phyloP scores from a whole-genome alignment of 2,113 vertebrate species.

The Cochlearius cochlearius region DNA sequence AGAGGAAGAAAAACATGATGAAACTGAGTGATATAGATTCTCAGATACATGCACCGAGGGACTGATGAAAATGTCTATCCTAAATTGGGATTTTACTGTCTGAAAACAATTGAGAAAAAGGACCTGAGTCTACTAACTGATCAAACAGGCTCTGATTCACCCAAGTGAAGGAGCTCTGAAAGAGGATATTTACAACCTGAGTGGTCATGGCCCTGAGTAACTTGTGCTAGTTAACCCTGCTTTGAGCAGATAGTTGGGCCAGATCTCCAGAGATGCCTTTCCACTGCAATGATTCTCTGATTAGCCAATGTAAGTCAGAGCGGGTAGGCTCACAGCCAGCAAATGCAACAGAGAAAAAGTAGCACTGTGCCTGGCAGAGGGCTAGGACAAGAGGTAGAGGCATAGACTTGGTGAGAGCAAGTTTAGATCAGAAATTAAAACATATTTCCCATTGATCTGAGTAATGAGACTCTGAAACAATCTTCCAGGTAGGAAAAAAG shows the following conservation, averaged over 20 bases:
- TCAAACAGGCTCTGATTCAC: not conserved
- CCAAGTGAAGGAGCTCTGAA: not conserved
- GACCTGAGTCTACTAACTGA: not conserved
- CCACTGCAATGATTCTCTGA: not conserved
- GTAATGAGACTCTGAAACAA: not conserved
- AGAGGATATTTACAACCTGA: not conserved
- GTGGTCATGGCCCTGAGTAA: not conserved
- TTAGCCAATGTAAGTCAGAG: not conserved
- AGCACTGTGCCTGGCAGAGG: not conserved
- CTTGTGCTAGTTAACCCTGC: not conserved
- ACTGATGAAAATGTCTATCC: not conserved
- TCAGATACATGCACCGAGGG: not conserved
- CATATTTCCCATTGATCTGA: not conserved
- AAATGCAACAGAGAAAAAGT: not conserved
- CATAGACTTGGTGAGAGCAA: not conserved
- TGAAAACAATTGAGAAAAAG: not conserved
- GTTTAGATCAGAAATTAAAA: not conserved
- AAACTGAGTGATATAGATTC: not conserved
- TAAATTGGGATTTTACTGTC: not conserved
- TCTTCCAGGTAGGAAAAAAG: not conserved
- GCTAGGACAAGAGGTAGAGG: not conserved
- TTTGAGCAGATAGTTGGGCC: not conserved
- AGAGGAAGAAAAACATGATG: not conserved
- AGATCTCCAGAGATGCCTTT: not conserved
- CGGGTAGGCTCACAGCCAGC: not conserved